Evolutionary conservation across 2,888 invertebrate species (phyloP), one percentile per base, ranked within the genome.

Genomic region (Venustoraphidia nigricollis): DNA sequence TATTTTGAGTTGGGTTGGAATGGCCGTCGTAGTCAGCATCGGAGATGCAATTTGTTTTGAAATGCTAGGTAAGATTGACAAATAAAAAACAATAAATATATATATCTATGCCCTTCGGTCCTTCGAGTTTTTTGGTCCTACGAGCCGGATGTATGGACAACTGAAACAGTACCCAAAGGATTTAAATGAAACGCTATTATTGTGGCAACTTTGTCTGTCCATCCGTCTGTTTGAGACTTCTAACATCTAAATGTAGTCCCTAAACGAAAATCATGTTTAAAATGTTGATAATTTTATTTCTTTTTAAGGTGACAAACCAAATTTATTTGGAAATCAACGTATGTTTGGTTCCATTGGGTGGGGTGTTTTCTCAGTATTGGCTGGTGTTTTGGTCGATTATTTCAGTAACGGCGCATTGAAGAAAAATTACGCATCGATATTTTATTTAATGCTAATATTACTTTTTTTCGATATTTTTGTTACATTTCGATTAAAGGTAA

Each of bases 31-130:
- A 2, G 84, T 91, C 13, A 89, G 87, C 53, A 77, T 94, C 47
- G 85, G 84, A 2, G 94, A 95, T 69, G 84, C 92, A 0, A 86
- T 93, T 52, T 91, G 91, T 61, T 91, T 92, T 63, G 79, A 84
- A 59, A 69, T 87, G 45, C 70, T 94, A 27, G 91, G 87, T 78
- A 65, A 64, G 65, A 60, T 27, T 6, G 27, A 27, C 6, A 27
- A 27, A 27, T 27, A 27, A 27, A 27, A 27, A 27, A 1, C 27
- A 27, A 27, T 27, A 27, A 27, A 27, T 27, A 27, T 27, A 27
- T 27, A 27, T 17, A 17, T 3, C 17, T 17, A 4, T 6, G 27
- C 6, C 27, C 27, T 27, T n/a, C n/a, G n/a, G n/a, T n/a, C n/a
- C n/a, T n/a, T n/a, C n/a, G n/a, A n/a, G n/a, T n/a, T n/a, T n/a